Conservation (phyloP, 2,888 invertebrate species). For the Plebejus melissa region DNA sequence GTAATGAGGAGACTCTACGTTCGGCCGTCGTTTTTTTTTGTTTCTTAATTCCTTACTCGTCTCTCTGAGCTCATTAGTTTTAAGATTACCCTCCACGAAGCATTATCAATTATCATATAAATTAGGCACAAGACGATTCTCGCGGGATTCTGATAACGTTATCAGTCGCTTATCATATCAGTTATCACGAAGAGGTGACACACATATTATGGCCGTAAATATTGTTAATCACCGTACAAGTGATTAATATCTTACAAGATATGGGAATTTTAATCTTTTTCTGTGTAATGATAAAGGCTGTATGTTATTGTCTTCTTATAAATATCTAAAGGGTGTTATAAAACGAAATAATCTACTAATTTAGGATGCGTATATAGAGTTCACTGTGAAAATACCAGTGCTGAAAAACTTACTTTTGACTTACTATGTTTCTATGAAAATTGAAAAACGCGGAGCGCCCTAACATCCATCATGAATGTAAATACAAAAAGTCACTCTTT, state of each 20-base stretch:
- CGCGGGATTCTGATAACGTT: not conserved
- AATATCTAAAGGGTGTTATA: too few species aligned
- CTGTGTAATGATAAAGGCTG: not conserved
- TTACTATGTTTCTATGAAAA: too few species aligned
- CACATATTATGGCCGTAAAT: not conserved
- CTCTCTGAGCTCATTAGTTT: not conserved
- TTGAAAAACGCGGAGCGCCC: too few species aligned
- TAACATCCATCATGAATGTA: too few species aligned
- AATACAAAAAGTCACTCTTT: too few species aligned
- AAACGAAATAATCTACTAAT: too few species aligned
- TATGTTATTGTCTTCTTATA: not conserved
- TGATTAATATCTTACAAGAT: slow-evolving; percentile 9
- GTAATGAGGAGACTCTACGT: too few species aligned
- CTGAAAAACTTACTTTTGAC: too few species aligned
- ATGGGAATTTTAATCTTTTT: not conserved
- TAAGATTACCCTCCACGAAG: not conserved
- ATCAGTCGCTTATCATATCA: slow-evolving; percentile 4
- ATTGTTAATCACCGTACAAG: not conserved
- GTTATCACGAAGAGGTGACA: not conserved
- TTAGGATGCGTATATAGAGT: not conserved
- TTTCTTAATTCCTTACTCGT: not conserved
- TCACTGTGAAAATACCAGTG: too few species aligned
- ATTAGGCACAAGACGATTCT: not conserved
- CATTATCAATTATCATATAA: not conserved
- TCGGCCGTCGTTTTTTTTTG: not conserved